Percentiles rank a stretch among this genome's conserved stretches.
phyloP scores from a whole-genome alignment of 1,140 invertebrate species.

The Bombus turneri region DNA sequence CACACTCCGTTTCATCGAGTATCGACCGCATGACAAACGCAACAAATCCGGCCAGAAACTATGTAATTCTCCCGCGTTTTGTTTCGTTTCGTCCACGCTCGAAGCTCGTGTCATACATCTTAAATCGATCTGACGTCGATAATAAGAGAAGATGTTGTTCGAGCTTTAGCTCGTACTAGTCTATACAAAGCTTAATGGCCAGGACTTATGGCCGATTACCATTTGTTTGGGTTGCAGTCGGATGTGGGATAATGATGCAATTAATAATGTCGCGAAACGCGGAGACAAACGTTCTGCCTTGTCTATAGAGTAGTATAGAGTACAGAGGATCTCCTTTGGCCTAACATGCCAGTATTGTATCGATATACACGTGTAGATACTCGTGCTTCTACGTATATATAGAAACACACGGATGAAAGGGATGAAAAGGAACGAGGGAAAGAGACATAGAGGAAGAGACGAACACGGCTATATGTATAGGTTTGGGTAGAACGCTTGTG shows the following conservation, averaged over 20 bases:
- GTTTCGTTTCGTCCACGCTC: not conserved
- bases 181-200: not conserved
- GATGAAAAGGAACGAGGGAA: not conserved
- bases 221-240: constrained; percentile 45
- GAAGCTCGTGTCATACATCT: not conserved
- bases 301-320: not conserved
- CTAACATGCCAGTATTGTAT: not conserved
- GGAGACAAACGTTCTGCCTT: constrained; percentile 43
- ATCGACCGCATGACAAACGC: constrained; percentile 30
- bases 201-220: constrained; percentile 36
- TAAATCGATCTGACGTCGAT: constrained; percentile 5
- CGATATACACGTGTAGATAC: not conserved
- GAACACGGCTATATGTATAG: not conserved
- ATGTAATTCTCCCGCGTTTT: constrained; percentile 2
- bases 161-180: not conserved
- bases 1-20: constrained; percentile 22
- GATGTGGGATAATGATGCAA: constrained; percentile 50
- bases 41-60: constrained; percentile 20
- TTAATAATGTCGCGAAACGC: constrained; percentile 56
- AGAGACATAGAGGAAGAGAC: not conserved
- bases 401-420: not conserved
- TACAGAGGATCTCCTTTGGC: not conserved
- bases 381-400: not conserved
- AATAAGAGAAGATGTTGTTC: not conserved
- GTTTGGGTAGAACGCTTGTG: not conserved